A percentile compares a stretch with the other conserved stretches of the same genome.
phyloP scores from a whole-genome alignment of 1,140 invertebrate genomes.

The Cyclargus thomasi region DNA sequence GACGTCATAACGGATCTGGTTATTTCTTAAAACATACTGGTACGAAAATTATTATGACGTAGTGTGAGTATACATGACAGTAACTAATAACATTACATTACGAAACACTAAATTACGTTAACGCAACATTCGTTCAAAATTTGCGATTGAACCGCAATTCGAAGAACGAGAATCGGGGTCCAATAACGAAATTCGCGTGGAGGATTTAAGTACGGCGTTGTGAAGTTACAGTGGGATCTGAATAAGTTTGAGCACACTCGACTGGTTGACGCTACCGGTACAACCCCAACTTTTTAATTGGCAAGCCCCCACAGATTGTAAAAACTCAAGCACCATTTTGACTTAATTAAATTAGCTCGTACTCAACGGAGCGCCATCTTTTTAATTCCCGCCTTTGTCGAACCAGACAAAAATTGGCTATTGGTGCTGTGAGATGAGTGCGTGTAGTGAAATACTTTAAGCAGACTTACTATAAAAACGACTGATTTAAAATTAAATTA shows the following conservation, averaged over 20 bases:
- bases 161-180: too few relatives aligned
- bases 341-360: constrained; percentile 60
- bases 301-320: constrained; percentile 49
- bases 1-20: too few relatives aligned
- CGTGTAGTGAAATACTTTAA: neutral
- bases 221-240: constrained; percentile 5
- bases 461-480: too few relatives aligned
- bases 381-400: constrained; percentile 12
- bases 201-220: constrained; percentile 9
- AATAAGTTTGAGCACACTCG: constrained; percentile 16
- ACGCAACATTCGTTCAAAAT: too few relatives aligned
- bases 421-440: neutral
- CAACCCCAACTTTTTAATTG: constrained; percentile 61
- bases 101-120: too few relatives aligned
- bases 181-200: neutral
- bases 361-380: constrained; percentile 34
- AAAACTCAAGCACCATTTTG: constrained; percentile 47
- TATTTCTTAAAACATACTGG: too few relatives aligned
- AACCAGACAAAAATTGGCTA: constrained; percentile 6
- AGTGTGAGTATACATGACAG: too few relatives aligned
- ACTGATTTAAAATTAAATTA: too few relatives aligned
- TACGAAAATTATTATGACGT: too few relatives aligned
- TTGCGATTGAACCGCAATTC: too few relatives aligned
- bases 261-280: constrained; percentile 40
- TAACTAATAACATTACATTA: too few relatives aligned